These are phyloP conservation scores for Meloe dianella DNA, from an alignment of 2,888 invertebrate species.

Conservation along the genomic window DNA sequence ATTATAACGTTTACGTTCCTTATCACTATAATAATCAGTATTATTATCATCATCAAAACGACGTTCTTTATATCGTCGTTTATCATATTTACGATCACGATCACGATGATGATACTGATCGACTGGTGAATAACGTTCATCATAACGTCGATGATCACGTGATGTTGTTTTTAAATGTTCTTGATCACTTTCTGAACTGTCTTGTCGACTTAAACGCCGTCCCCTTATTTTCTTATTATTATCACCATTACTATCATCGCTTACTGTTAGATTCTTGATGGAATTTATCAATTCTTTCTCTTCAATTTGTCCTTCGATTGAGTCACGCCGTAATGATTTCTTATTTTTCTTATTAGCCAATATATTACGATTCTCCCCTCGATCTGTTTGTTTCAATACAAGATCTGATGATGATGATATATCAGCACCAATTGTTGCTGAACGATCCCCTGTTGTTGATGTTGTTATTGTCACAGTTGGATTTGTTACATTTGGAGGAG, in stretches of 20 bases:
- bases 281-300: conserved; percentile 48
- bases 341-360: conserved; percentile 39
- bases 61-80: conserved; percentile 58
- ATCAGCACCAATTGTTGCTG: conserved; percentile 50
- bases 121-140: conserved; percentile 49
- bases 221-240: conserved; percentile 20
- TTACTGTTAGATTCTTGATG: conserved; percentile 55
- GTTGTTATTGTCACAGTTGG: conserved; percentile 33
- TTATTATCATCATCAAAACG: conserved; percentile 73
- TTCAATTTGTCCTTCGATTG: conserved; percentile 49
- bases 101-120: conserved; percentile 28
- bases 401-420: conserved; percentile 27
- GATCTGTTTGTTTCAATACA: conserved; percentile 47
- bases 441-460: conserved; percentile 38
- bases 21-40: conserved; percentile 70
- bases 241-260: conserved; percentile 51
- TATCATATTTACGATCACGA: conserved; percentile 48
- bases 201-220: conserved; percentile 45
- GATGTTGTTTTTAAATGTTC: conserved; percentile 37
- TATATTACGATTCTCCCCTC: conserved; percentile 41
- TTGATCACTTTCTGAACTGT: conserved; percentile 54
- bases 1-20: conserved; percentile 62
- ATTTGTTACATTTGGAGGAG: conserved; percentile 47
- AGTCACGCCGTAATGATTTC: conserved; percentile 42
- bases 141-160: conserved; percentile 36